Evolutionary conservation across 2,797 vertebrate genomes (phyloP), one percentile per base, ranked within the genome.

Genomic region (Phrynocephalus forsythii): DNA sequence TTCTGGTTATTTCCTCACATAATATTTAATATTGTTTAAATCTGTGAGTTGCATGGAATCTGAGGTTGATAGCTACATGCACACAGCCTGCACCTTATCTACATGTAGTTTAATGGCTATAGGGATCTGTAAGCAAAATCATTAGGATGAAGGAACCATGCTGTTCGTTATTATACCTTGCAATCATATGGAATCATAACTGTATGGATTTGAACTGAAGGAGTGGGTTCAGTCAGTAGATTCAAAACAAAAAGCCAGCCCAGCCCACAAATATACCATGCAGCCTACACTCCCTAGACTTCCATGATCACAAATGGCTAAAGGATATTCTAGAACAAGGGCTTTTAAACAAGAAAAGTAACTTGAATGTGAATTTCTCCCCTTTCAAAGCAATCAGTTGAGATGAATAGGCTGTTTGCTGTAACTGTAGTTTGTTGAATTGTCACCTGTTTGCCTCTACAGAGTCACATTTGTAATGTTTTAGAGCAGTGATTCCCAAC

Each of bases 61-160:
- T 44, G 60, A 16, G 67, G 24, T 22, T 20, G 13, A 68, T 67
- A 38, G 18, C 9, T 71, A 28, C 50, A 71, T 71, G 48, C 50
- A 71, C 67, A 48, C 18, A 56, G 52, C 13, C 26, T 6, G 18
- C 10, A 13, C 1, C 16, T 10, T 83, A 11, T 20, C n/a, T 20
- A 72, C 2, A 16, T 56, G 20, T 73, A n/a, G 93, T 92, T 91
- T 89, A 84, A 85, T 88, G 86, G 87, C 84, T 91, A 90, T 71
- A 94, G 88, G 90, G 92, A 93, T 50, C 83, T 92, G 69, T 79
- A 93, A 87, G 92, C 87, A 93, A 95, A 94, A 91, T 87, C 89
- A 91, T 0, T 0, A 81, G 92, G 90, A 93, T 95, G 93, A 96
- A 86, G 89, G 85, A 95, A 95, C 86, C 90, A 79, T 82, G 92